Percentiles rank a stretch among this genome's conserved stretches.
Evolutionary conservation across 2,888 invertebrate genomes (phyloP).

Genomic region (Ennomos fuscantarius): DNA sequence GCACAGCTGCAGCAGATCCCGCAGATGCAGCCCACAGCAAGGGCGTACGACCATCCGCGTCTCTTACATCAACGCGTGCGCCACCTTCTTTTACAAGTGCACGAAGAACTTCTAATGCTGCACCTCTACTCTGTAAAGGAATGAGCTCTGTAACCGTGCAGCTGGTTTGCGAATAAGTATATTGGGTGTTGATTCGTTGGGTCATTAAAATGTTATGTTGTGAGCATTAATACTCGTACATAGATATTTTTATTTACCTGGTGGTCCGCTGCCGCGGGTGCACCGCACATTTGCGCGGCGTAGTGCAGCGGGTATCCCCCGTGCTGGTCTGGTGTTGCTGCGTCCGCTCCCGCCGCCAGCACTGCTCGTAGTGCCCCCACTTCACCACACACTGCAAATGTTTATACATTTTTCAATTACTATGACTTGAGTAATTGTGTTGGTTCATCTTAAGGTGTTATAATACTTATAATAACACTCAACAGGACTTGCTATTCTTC

Average conservation of each 20-base stretch:
- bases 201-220: too few relatives aligned
- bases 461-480: too few relatives aligned
- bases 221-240: too few relatives aligned
- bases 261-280: conserved; percentile 87
- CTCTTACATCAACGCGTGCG: conserved; percentile 93
- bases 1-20: conserved; percentile 96
- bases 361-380: conserved; percentile 94
- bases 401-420: not conserved
- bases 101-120: conserved; percentile 92
- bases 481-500: too few relatives aligned
- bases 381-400: conserved; percentile 93
- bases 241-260: conserved; percentile 56
- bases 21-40: conserved; percentile 99
- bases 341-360: conserved; percentile 93
- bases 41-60: conserved; percentile 97
- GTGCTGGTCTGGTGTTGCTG: conserved; percentile 95
- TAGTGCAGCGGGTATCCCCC: conserved; percentile 98
- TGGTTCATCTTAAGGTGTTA: too few relatives aligned
- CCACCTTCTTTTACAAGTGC: conserved; percentile 91
- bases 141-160: not conserved
- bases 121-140: conserved; percentile 69
- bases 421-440: too few relatives aligned
- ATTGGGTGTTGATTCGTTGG: not conserved
- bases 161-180: not conserved
- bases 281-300: conserved; percentile 98